phyloP scores from a whole-genome alignment of 2,113 vertebrate species.

The Hemiprocne comata region DNA sequence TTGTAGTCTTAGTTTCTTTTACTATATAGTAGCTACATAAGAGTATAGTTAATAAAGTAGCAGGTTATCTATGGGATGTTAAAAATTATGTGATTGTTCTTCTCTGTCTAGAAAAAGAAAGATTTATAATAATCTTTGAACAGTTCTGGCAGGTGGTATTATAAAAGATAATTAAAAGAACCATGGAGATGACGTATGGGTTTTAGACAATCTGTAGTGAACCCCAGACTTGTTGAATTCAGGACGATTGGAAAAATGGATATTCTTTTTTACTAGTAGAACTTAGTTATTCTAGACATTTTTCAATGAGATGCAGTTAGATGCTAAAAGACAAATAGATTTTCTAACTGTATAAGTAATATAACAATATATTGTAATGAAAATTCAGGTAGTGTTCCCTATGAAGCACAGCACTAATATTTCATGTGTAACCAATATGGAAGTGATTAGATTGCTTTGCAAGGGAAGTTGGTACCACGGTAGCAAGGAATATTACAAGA shows the following conservation, averaged over 20 bases:
- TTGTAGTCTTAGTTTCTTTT: not conserved
- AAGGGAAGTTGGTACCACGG: not conserved
- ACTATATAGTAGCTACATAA: not conserved
- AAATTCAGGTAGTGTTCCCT: slow-evolving; percentile 1
- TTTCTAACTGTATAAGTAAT: slow-evolving; percentile 21
- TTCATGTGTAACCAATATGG: not conserved
- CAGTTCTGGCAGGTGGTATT: not conserved
- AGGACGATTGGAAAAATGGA: not conserved
- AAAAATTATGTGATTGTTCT: not conserved
- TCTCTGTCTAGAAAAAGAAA: not conserved
- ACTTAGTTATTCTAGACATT: not conserved
- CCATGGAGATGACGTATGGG: not conserved
- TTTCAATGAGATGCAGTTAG: not conserved
- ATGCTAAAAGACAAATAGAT: slow-evolving; percentile 11
- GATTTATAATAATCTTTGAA: not conserved
- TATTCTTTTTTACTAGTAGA: not conserved
- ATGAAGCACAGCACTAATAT: slow-evolving; percentile 21
- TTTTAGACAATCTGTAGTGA: not conserved
- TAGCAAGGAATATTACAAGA: not conserved
- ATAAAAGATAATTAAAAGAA: not conserved
- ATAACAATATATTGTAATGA: not conserved
- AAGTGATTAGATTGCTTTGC: slow-evolving; percentile 43
- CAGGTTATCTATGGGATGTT: not conserved
- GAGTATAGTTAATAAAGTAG: not conserved
- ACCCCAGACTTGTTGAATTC: not conserved